Percentiles rank a stretch among this genome's conserved stretches.
Conservation (phyloP, 2,797 vertebrate species). For the Pseudomugil gertrudae region DNA sequence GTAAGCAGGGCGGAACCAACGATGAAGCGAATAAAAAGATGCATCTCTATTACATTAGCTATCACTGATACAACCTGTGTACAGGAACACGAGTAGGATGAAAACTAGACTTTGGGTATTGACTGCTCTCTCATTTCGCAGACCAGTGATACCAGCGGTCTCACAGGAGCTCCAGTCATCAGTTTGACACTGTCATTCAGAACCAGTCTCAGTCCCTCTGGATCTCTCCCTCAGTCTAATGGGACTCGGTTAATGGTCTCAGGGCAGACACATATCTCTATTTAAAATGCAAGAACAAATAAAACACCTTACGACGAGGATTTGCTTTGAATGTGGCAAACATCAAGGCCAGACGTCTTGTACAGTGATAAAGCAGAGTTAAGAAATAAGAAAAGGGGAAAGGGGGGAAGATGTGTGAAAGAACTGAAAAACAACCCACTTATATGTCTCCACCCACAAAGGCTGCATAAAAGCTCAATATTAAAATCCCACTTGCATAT, state of each 20-base stretch:
- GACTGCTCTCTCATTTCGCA: conserved; percentile 47
- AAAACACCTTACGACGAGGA: neutral
- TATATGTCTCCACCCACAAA: neutral
- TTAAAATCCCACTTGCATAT: conserved; percentile 12
- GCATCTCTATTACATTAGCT: conserved; percentile 16
- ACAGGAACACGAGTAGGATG: conserved; percentile 15
- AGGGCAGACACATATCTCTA: conserved; percentile 4
- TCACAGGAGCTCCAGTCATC: conserved; percentile 25
- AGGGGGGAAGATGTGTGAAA: too few relatives aligned
- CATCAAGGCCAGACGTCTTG: neutral
- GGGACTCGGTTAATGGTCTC: conserved; percentile 6
- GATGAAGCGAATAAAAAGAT: conserved; percentile 13
- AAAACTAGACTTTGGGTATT: conserved; percentile 22
- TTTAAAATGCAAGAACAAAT: conserved; percentile 2
- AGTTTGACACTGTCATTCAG: conserved; percentile 37
- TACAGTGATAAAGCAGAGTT: neutral
- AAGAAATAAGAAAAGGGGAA: neutral
- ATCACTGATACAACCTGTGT: conserved; percentile 8
- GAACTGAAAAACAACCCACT: too few relatives aligned
- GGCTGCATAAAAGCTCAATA: conserved; percentile 20
- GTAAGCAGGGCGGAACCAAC: conserved; percentile 20
- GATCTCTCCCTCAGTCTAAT: conserved; percentile 3
- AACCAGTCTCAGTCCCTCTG: conserved; percentile 16
- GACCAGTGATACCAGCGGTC: conserved; percentile 18
- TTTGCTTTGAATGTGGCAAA: neutral